A percentile compares a stretch with the other conserved stretches of the same genome.
Conservation (phyloP, 2,888 invertebrate genomes). For the Hoplodrina ambigua region DNA sequence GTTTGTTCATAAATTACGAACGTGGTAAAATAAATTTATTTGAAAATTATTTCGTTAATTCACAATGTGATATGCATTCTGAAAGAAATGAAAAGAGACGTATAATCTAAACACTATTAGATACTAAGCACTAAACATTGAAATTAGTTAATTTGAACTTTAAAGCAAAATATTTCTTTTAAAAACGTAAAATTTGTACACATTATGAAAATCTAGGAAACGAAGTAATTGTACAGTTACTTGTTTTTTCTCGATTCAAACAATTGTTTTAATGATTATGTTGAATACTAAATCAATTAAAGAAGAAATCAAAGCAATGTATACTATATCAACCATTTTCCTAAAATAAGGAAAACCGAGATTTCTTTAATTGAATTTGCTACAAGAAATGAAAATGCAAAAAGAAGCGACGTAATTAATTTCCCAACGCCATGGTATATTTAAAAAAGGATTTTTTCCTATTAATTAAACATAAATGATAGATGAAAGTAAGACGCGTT, state of each 20-base stretch:
- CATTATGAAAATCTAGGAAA: background rate
- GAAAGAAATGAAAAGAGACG: background rate
- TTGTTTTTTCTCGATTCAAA: accelerated
- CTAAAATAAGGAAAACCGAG: background rate
- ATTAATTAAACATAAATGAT: background rate
- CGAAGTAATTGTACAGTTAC: no score
- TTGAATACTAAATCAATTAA: background rate
- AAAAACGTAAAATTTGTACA: background rate
- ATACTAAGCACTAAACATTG: background rate
- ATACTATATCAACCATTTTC: background rate
- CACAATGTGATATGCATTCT: no score
- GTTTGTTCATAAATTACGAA: background rate
- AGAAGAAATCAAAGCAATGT: background rate
- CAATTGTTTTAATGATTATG: background rate
- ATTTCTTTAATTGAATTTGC: background rate
- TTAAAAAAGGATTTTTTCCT: background rate
- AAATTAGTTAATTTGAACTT: background rate
- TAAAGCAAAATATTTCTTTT: background rate
- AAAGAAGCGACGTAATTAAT: no score
- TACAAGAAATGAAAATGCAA: background rate
- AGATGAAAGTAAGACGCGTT: background rate
- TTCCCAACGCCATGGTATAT: background rate
- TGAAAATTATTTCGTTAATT: background rate
- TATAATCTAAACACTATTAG: background rate
- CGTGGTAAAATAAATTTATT: background rate